Percentiles rank a stretch among this genome's conserved stretches.
phyloP scores from a whole-genome alignment of 1,140 invertebrate species.

The Drosophila neocordata region DNA sequence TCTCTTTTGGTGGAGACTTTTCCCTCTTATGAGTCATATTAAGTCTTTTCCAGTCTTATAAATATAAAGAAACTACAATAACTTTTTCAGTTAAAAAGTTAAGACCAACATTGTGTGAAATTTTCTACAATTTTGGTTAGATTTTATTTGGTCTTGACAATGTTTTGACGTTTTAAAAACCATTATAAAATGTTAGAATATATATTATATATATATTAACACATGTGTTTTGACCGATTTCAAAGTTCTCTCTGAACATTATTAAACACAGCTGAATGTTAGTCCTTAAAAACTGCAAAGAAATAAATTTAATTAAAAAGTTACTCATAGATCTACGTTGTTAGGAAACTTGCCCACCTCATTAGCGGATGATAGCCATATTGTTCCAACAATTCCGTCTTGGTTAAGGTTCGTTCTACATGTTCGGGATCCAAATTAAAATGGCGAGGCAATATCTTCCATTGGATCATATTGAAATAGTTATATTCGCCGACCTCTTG shows the following conservation, averaged over 20 bases:
- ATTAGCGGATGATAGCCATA: constrained; percentile 64
- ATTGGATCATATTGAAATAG: constrained; percentile 63
- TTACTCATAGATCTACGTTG: background rate
- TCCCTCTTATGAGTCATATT: no score
- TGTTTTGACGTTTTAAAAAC: constrained; percentile 1
- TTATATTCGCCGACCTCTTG: constrained; percentile 65
- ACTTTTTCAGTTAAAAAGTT: no score
- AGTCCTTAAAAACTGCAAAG: background rate
- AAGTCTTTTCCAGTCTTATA: no score
- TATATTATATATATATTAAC: background rate
- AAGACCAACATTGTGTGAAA: background rate
- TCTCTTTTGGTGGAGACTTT: no score
- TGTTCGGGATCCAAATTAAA: constrained; percentile 51
- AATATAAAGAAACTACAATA: no score
- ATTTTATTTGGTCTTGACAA: background rate
- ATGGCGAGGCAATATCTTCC: constrained; percentile 44
- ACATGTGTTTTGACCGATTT: background rate
- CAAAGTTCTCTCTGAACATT: background rate
- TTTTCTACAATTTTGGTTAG: background rate
- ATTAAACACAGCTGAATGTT: no score
- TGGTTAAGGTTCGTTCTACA: constrained; percentile 55
- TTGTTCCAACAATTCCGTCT: constrained; percentile 41
- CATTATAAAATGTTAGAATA: background rate
- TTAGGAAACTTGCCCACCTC: constrained; percentile 12
- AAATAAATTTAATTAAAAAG: background rate